These are phyloP conservation scores for Oceanodroma tethys DNA, from an alignment of 2,113 vertebrate species.

Conservation along the genomic window DNA sequence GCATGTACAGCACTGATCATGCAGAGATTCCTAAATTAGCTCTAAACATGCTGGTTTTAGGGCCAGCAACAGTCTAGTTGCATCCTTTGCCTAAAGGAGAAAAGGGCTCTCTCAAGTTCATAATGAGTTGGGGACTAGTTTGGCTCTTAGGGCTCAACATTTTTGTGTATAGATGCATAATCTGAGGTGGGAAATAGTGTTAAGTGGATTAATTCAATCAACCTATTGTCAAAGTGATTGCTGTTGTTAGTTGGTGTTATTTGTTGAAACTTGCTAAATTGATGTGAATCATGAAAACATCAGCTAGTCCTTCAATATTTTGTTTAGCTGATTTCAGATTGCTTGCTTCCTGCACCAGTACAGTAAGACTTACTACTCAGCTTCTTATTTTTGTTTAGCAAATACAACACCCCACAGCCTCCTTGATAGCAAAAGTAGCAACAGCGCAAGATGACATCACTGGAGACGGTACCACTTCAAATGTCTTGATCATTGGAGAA, in stretches of 20 bases:
- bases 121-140: neutral
- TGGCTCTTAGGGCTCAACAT: neutral
- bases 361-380: neutral
- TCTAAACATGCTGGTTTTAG: neutral
- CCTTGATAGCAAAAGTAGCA: conserved; percentile 96
- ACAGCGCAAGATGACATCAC: conserved; percentile 98
- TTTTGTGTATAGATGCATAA: neutral
- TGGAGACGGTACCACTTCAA: conserved; percentile 96
- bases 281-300: neutral
- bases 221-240: neutral
- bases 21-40: neutral
- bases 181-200: neutral
- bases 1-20: neutral
- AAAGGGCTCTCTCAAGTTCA: neutral
- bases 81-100: neutral
- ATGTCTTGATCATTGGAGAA: conserved; percentile 96
- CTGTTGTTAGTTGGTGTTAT: neutral
- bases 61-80: neutral
- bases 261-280: neutral
- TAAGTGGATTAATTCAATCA: neutral
- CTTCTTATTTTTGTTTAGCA: conserved; percentile 75
- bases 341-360: neutral
- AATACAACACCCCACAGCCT: conserved; percentile 98
- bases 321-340: neutral
- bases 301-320: neutral